Base-by-base conservation (phyloP, 2,797 vertebrate species). In the Semaprochilodus insignis region DNA sequence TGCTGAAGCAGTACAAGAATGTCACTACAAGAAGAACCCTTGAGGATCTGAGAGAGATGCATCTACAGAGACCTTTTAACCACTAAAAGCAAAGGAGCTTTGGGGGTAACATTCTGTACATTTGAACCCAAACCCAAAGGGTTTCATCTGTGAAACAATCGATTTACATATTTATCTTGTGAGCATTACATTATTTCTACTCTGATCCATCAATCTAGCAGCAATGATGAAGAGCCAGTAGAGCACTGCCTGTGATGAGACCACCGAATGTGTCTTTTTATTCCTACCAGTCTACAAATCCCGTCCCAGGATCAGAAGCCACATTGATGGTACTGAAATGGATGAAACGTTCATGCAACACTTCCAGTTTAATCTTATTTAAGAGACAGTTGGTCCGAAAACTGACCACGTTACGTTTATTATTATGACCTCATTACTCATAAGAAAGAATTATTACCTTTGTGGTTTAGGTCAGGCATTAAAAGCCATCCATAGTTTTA, bases 251-350 rank as follows among this genome's bases (percentile, higher is more conserved):
- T 74, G 59, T 59, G 34, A 74, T 7, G 21, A 69, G 21, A 40
- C 31, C 15, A 16, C 72, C 17, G 21, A 74, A 74, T n/a, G 71
- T 74, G 72, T 57, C 72, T 57, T 74, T 13, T 72, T 57, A 16
- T 31, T 57, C 23, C 31, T 74, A 31, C 52, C 27, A 36, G 4
- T 74, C 51, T 34, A 34, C 52, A 55, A 34, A 73, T 3, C 63
- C 31, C 8, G 52, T 48, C 23, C 44, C 16, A 13, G 17, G 16
- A 31, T 31, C 27, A 4, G 25, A 31, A 31, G 55, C 17, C 27
- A 31, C 51, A 55, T 31, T 14, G 44, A 70, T 48, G 67, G 67
- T 27, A 27, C 69, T 23, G 13, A 34, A 67, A 11, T 70, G 7
- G 11, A 15, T 25, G 14, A 51, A 54, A 34, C 34, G 25, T 57